Base-by-base conservation (phyloP, 2,888 invertebrate species). In the Synergus japonicus region DNA sequence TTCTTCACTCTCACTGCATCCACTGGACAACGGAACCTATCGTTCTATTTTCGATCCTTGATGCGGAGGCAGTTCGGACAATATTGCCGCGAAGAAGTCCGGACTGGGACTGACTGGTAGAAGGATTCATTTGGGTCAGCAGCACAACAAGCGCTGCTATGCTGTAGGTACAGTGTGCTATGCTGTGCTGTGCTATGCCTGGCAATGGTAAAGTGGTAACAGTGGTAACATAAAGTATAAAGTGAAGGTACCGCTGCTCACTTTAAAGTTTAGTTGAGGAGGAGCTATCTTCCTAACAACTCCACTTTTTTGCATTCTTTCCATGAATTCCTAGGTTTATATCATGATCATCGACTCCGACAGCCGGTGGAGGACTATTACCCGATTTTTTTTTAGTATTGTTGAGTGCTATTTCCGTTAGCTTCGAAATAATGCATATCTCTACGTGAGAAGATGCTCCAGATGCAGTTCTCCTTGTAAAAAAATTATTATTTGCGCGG, bases 61-160 rank as follows among this genome's bases (percentile, higher is more conserved):
- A 65, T 65, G 49, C 69, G 78, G 78, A 69, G 60, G 54, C 37
- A 8, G 43, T 37, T 22, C 65, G 37, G 54, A 58, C 54, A 54
- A 83, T 79, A 83, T 81, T 85, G 84, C 86, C 89, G 86, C 89
- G 86, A 84, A 82, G 88, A 89, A 88, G 89, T 84, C 89, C 88
- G 90, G 86, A 88, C 88, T 87, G 89, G 90, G 89, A 90, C 90
- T 90, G 89, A 89, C 88, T 87, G 85, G 85, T 84, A 83, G 85
- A 86, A 87, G 88, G 87, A 89, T 89, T 88, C 90, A 90, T 90
- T 90, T 90, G 89, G 90, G 90, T 90, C 90, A 90, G 88, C 90
- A 83, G 90, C 88, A 88, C 69, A 73, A 73, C 69, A 69, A 46
- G 46, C 69, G 13, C 46, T 69, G 73, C 73, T 54, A 73, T 73